phyloP scores from a whole-genome alignment of 2,113 vertebrate genomes.

The Panthera tigris region DNA sequence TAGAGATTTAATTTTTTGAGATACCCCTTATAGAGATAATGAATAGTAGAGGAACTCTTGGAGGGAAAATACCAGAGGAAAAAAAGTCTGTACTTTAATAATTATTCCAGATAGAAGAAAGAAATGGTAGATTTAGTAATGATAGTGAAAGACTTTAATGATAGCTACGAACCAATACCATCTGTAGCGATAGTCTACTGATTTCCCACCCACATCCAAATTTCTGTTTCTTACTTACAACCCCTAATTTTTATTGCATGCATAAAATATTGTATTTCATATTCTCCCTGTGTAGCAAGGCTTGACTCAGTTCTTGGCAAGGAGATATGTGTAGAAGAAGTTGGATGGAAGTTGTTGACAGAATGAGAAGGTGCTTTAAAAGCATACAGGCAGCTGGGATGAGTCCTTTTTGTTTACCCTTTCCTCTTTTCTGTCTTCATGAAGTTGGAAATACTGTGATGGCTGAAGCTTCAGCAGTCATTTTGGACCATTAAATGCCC shows the following conservation, averaged over 20 bases:
- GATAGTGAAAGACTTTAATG: neutral
- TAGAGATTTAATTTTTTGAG: constrained; percentile 43
- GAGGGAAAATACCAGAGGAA: neutral
- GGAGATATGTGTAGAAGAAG: neutral
- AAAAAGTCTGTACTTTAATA: neutral
- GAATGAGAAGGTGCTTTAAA: constrained; percentile 20
- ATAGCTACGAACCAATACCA: neutral
- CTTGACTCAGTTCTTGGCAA: neutral
- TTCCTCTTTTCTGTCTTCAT: neutral
- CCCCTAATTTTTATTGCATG: neutral
- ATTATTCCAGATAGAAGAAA: constrained; percentile 29
- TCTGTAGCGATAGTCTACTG: neutral
- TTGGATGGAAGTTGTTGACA: neutral
- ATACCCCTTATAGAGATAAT: neutral
- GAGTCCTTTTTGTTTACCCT: neutral
- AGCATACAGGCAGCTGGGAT: neutral
- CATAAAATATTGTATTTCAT: neutral
- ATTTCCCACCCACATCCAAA: neutral
- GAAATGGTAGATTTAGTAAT: neutral
- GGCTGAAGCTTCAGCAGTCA: neutral
- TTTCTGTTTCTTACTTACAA: neutral
- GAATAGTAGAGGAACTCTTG: neutral
- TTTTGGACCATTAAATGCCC: neutral
- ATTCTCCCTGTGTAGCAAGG: neutral
- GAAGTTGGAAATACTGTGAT: neutral